Evolutionary conservation across 2,888 invertebrate species (phyloP), one percentile per base, ranked within the genome.

Genomic region (Apoderus coryli): DNA sequence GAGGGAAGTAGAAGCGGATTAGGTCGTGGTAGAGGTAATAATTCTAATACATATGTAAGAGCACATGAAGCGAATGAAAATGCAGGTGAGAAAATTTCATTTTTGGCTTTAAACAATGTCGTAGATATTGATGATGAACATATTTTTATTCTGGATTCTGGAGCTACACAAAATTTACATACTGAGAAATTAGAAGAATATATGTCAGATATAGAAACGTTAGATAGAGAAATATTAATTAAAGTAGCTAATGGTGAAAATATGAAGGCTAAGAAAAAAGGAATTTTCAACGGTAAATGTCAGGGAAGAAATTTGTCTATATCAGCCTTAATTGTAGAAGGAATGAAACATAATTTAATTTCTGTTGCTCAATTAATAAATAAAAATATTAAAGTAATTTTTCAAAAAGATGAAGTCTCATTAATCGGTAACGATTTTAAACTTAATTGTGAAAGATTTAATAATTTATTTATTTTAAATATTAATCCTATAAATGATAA

Each of bases 401-500:
- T 32, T 32, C 15, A 34, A 31, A 27, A 22, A 14, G 30, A 15
- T 26, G 22, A 34, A 11, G 10, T 13, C 23, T 14, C 15, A 13
- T 27, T 22, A 13, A 9, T 12, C 6, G 12, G 4, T 16, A 26
- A 29, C 14, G 15, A 29, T 6, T 25, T 14, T 16, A 26, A 23
- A 15, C 27, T 34, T 22, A 27, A 27, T 29, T 35, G 29, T 29
- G 19, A 35, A 9, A 22, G 24, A 14, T 7, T 10, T 10, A 22
- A 25, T 16, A 13, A 34, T 31, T 34, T 34, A 14, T 34, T 34
- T 22, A n/a, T 23, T 11, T 31, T 34, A 29, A 34, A 31, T 19
- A 23, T 31, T 25, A 12, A 34, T 14, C 12, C 13, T 14, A 27
- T 23, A n/a, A 15, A 4, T 13, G n/a, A 35, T 15, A 12, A 4